phyloP scores from a whole-genome alignment of 2,113 vertebrate genomes.

The Tretioscincus oriximinensis region DNA sequence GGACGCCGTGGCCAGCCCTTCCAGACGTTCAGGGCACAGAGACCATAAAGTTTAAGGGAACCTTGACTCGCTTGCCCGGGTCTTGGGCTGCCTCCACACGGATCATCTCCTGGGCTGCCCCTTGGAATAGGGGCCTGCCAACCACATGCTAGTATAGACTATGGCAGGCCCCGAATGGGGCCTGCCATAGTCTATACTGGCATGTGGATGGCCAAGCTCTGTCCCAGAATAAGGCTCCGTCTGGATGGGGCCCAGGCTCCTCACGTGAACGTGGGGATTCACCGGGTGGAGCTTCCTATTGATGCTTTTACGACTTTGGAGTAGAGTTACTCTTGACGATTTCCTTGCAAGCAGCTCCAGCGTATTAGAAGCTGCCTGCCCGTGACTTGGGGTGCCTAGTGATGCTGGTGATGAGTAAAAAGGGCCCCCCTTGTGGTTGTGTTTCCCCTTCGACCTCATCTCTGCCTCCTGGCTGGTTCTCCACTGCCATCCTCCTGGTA shows the following conservation, averaged over 20 bases:
- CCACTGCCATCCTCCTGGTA: background rate
- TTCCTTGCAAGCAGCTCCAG: background rate
- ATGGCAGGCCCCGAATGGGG: no score
- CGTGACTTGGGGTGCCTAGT: constrained; percentile 9
- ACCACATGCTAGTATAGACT: no score
- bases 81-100: no score
- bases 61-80: background rate
- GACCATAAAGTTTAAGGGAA: constrained; percentile 53
- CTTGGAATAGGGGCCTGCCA: no score
- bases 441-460: background rate
- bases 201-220: no score
- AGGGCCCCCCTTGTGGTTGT: background rate
- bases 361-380: constrained; percentile 35
- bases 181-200: no score
- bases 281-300: background rate
- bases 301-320: background rate
- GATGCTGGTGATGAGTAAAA: background rate
- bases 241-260: no score
- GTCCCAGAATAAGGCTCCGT: no score
- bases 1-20: constrained; percentile 57
- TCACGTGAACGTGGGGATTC: background rate
- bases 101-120: no score
- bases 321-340: no score
- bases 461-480: constrained; percentile 35
- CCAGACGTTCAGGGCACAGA: constrained; percentile 52